These are phyloP conservation scores for Drosophila quadrilineata DNA, from an alignment of 1,140 invertebrate genomes.

Conservation along the genomic window DNA sequence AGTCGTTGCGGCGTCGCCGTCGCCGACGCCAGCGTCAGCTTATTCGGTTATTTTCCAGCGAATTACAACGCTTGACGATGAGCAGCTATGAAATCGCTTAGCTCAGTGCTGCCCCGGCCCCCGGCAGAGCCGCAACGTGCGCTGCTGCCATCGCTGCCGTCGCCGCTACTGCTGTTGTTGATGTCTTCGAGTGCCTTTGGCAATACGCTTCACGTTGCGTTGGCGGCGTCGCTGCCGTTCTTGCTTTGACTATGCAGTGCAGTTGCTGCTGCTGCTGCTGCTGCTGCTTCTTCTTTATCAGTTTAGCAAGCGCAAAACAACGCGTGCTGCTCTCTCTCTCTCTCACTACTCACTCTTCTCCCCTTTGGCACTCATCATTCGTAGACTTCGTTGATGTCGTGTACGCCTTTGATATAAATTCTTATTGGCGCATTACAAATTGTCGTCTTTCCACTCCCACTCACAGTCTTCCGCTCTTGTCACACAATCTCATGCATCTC, in stretches of 20 bases:
- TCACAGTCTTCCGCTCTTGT: not conserved
- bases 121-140: not conserved
- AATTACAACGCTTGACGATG: constrained; percentile 62
- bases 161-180: not conserved
- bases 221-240: constrained; percentile 19
- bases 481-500: too few relatives aligned
- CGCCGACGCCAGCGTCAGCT: constrained; percentile 56
- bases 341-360: not conserved
- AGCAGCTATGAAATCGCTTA: too few relatives aligned
- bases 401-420: constrained; percentile 72
- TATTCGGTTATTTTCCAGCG: constrained; percentile 51
- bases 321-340: not conserved
- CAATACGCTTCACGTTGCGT: constrained; percentile 35
- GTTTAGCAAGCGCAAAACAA: constrained; percentile 31
- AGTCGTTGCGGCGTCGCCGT: constrained; percentile 49
- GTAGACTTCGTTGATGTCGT: constrained; percentile 28
- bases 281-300: constrained; percentile 43
- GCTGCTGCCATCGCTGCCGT: not conserved
- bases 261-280: constrained; percentile 18
- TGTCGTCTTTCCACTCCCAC: constrained; percentile 46
- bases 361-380: constrained; percentile 13
- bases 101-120: constrained; percentile 52
- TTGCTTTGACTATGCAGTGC: constrained; percentile 5
- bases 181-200: constrained; percentile 31
- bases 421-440: constrained; percentile 80